A percentile compares a stretch with the other conserved stretches of the same genome.
Conservation (phyloP, 2,888 invertebrate genomes). For the Beris morrisii region DNA sequence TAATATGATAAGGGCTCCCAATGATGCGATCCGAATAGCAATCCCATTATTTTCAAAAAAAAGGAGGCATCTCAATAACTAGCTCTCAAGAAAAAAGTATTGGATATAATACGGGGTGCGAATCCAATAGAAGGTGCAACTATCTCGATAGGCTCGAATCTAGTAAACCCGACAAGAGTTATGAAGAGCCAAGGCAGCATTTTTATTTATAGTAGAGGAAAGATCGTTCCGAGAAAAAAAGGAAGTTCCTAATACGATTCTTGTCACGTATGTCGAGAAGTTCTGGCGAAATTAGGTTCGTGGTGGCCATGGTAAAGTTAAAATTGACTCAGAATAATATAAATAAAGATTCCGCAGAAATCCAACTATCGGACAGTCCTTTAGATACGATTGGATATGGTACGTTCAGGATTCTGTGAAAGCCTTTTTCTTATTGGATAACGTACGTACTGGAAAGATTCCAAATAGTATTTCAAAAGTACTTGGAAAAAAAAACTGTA, state of each 20-base stretch:
- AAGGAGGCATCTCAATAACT: neutral
- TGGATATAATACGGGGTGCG: neutral
- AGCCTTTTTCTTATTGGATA: no score
- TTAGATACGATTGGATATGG: no score
- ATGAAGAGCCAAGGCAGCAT: conserved; percentile 27
- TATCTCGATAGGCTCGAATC: conserved; percentile 16
- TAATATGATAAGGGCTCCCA: conserved; percentile 17
- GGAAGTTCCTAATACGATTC: conserved; percentile 26
- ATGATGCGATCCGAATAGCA: conserved; percentile 9
- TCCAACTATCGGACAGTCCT: no score
- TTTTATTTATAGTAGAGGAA: conserved; percentile 25
- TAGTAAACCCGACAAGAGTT: conserved; percentile 18
- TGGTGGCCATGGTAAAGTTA: conserved; percentile 36
- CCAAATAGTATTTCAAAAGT: no score
- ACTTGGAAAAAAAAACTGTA: no score
- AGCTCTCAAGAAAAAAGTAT: neutral
- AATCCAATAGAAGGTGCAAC: conserved; percentile 4
- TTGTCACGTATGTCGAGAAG: conserved; percentile 36
- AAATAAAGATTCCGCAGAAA: neutral
- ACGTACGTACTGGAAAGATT: no score
- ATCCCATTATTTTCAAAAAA: conserved; percentile 17
- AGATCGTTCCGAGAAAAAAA: neutral
- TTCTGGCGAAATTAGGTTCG: conserved; percentile 38
- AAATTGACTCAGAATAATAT: conserved; percentile 23
- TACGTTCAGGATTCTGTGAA: no score